Conservation (phyloP, 1,140 invertebrate genomes). For the Caligus rogercresseyi region DNA sequence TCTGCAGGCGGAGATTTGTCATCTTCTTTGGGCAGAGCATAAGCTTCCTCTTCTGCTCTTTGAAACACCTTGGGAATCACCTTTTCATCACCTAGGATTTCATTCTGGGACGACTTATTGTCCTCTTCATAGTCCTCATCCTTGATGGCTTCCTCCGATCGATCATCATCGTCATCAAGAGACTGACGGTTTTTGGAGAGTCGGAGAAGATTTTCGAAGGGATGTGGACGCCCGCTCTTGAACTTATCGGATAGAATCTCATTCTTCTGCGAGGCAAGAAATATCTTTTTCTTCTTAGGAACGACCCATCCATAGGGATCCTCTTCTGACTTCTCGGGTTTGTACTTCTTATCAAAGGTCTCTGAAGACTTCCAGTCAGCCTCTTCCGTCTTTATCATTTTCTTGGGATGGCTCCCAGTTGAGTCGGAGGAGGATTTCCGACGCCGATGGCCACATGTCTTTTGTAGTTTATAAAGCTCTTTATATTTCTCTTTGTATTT, state of each 20-base stretch:
- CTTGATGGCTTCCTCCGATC: neutral
- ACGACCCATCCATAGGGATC: neutral
- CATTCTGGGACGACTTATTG: neutral
- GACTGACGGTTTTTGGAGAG: neutral
- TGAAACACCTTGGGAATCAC: neutral
- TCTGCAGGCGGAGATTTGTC: neutral
- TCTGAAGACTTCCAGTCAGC: neutral
- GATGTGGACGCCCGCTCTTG: neutral
- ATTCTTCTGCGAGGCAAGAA: neutral
- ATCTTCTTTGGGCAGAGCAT: too few species aligned
- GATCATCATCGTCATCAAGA: neutral
- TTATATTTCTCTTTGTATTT: slow-evolving; percentile 63
- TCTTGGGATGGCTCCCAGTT: neutral
- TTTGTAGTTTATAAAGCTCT: slow-evolving; percentile 35
- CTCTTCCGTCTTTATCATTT: neutral
- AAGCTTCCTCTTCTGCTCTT: neutral
- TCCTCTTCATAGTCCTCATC: neutral
- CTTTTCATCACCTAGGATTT: neutral
- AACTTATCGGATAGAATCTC: neutral
- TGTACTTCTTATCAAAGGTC: neutral
- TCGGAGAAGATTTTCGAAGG: slow-evolving; percentile 7
- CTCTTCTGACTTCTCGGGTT: neutral
- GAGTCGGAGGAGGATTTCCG: neutral
- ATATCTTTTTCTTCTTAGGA: neutral
- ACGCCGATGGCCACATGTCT: slow-evolving; percentile 1